Evolutionary conservation across 1,140 invertebrate genomes (phyloP).

Genomic region (Drosophila pseudoobscura): DNA sequence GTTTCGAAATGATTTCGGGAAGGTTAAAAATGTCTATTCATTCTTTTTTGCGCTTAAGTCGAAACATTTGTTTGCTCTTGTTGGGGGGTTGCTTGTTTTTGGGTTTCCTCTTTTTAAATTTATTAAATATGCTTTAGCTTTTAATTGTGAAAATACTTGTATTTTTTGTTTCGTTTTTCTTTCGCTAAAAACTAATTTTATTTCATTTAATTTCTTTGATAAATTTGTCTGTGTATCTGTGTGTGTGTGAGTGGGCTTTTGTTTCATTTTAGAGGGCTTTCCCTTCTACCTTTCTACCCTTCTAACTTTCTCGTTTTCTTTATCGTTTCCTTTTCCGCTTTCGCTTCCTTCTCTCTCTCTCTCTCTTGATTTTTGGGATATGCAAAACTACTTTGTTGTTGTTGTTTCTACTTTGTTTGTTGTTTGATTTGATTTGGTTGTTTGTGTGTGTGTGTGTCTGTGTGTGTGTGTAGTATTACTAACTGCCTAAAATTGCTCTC

Average conservation of each 20-base stretch:
- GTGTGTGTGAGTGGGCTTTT: slow-evolving; percentile 41
- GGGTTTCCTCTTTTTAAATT: slow-evolving; percentile 21
- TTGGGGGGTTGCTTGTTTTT: slow-evolving; percentile 2
- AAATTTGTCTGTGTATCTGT: slow-evolving; percentile 37
- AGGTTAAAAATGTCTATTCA: slow-evolving; percentile 64
- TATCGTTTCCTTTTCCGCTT: slow-evolving; percentile 5
- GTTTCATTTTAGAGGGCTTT: slow-evolving; percentile 4
- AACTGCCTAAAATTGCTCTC: slow-evolving; percentile 34
- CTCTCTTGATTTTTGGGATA: slow-evolving; percentile 58
- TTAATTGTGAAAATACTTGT: slow-evolving; percentile 70
- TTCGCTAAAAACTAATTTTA: slow-evolving; percentile 71
- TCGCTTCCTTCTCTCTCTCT: slow-evolving; percentile 3
- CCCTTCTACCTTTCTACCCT: neutral
- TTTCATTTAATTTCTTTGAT: slow-evolving; percentile 49
- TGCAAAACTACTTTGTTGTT: slow-evolving; percentile 80
- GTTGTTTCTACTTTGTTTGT: slow-evolving; percentile 51
- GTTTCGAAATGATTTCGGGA: slow-evolving; percentile 41
- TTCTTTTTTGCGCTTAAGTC: slow-evolving; percentile 34
- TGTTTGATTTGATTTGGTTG: slow-evolving; percentile 69
- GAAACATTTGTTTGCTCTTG: slow-evolving; percentile 31
- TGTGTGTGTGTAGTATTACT: slow-evolving; percentile 39
- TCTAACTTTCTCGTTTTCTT: neutral
- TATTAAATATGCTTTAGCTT: slow-evolving; percentile 53
- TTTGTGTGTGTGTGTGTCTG: slow-evolving; percentile 24
- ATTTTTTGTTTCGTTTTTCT: slow-evolving; percentile 10